Evolutionary conservation across 2,888 invertebrate genomes (phyloP), one percentile per base, ranked within the genome.

Genomic region (Petrolisthes manimaculis): DNA sequence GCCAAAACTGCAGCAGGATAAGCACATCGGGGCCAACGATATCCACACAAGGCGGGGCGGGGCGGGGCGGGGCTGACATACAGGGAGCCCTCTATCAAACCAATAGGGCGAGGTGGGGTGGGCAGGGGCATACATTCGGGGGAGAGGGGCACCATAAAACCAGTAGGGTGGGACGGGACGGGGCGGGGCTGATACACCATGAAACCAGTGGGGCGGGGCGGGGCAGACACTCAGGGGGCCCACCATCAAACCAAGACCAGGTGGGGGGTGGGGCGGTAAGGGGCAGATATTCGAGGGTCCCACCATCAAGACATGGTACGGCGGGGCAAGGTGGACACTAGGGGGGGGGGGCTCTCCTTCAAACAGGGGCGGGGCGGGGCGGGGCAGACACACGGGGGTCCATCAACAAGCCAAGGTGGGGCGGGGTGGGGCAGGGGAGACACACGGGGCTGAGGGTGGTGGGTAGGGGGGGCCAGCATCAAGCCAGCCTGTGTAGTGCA

Each of bases 401-500:
- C 37, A 37, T 2, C 37, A 37, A 1, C 37, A 37, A 37, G 37
- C 37, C 37, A 37, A 37, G 37, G 37, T 37, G 83, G 82, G 24
- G 53, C 18, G 21, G 74, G 54, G 77, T 18, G 67, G 61, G 67
- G 61, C 24, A 54, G 75, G 56, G 84, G 82, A 69, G 82, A 82
- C 56, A 56, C 56, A 37, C 24, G 75, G 69, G 83, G 51, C 37
- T 24, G 14, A 5, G 74, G n/a, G 14, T 14, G 74, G n/a, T 24
- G 18, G 24, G 24, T 12, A 24, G 5, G 74, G 75, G 56, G 84
- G 82, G 53, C 37, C 37, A 37, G 51, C 67, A 61, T 81, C 80
- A 80, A 21, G 84, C 18, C 53, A 53, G 24, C 51, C 18, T 21
- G 83, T 87, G 87, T 83, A 87, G 87, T 83, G 87, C 87, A 87